Evolutionary conservation across 1,140 invertebrate species (phyloP), one percentile per base, ranked within the genome.

Genomic region (Drosophila albomicans): DNA sequence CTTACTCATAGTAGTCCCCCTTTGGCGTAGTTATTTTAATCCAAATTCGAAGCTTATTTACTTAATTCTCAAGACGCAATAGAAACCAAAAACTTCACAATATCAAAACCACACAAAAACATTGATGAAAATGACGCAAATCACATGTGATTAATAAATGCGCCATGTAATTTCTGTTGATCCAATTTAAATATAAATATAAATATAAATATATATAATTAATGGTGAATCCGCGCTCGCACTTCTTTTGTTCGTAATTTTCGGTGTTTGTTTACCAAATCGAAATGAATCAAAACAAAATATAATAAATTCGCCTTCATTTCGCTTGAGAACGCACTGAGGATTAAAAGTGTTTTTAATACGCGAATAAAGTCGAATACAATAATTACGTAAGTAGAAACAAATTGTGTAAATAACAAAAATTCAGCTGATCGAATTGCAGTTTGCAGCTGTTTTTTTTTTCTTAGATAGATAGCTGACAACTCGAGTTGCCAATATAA

Each of bases 401-500:
- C 58, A 77, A 68, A 54, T 79, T 56, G 62, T 64, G 54, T 51
- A 62, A 75, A 62, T 76, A 76, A 4, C 3, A 25, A 25, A 52
- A 43, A 51, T 35, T 64, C 52, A 41, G 30, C 6, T 51, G 65
- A 77, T 85, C 70, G 41, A 70, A 54, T 86, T 71, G 72, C 74
- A 57, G 54, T 25, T 25, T 67, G 68, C 28, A 87, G 84, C 84
- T 82, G 82, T 74, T 87, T 86, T 38, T 35, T 35, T 35, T 7
- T 8, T n/a, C n/a, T 82, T 13, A 16, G 73, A 66, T 79, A 82
- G 85, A 88, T 87, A 87, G 56, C 20, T 72, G 56, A 48, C 51
- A 66, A 77, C 67, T 67, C 76, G 48, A 80, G 73, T 86, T 87
- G 69, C 82, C 79, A 70, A 64, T 84, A 74, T 68, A 68, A 56